Base-by-base conservation (phyloP, 2,113 vertebrate genomes). In the Xiphophorus couchianus region DNA sequence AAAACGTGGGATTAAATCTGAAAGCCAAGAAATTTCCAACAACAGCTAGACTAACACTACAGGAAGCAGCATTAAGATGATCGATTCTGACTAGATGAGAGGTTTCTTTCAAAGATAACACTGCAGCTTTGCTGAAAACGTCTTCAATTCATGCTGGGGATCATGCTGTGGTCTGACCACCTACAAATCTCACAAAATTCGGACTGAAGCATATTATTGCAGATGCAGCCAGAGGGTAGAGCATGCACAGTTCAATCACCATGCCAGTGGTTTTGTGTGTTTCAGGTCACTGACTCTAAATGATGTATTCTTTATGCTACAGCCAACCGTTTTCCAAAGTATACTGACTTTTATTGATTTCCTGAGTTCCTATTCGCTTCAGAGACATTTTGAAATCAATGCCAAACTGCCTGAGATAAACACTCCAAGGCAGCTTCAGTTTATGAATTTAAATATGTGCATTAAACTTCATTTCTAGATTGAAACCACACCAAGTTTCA, bases 251-350 rank as follows among this genome's bases (percentile, higher is more conserved):
- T 39, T 61, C 27, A 75, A 6, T 17, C 33, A 30, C 28, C 64
- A 64, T 19, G 42, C 54, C 37, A 35, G 64, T 17, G 63, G 72
- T 76, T 58, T 76, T 67, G 39, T 1, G 11, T 66, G 58, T 68
- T 83, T 72, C 30, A 72, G 68, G 12, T 44, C 39, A 78, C 67
- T 71, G 25, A 64, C 35, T 69, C 17, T 10, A 68, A 78, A 69
- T 48, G 6, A 62, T 73, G 60, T 64, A 60, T 69, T 62, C 29
- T 62, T 69, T 69, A 62, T 11, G 8, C 33, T 30, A 44, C 58
- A 48, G 48, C 31, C 42, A 64, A 33, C 9, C n/a, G 22, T 66
- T 64, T 60, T 61, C 17, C n/a, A 54, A 73, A 42, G 25, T 37
- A 63, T 33, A 75, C 51, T 2, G 13, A 31, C 61, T 66, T 61